Evolutionary conservation across 30 jellyfish, hydroid and myxozoan species (phyloP).

Genomic region (Pseudorhiza aurosa): DNA sequence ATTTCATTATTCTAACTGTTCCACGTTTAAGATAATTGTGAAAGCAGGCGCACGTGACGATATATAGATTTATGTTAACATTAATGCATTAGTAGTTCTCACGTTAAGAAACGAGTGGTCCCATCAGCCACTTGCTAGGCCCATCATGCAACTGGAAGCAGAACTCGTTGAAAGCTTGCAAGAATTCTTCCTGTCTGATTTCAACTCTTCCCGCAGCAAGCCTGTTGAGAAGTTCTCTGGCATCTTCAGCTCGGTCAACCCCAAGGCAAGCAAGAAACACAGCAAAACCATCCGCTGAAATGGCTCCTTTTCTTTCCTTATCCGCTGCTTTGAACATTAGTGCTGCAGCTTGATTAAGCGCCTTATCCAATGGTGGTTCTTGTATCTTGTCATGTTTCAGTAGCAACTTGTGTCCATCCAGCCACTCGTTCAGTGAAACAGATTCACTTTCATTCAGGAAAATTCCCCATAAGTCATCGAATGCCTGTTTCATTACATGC

Average conservation of each 20-base stretch:
- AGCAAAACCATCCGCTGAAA: conserved; percentile 34
- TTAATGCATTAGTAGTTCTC: background rate
- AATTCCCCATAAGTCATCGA: conserved; percentile 18
- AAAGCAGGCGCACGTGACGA: too few relatives aligned
- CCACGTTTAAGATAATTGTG: too few relatives aligned
- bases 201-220: conserved; percentile 5
- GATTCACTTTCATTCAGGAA: conserved; percentile 34
- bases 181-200: conserved; percentile 28
- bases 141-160: conserved; percentile 21
- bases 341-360: conserved; percentile 38
- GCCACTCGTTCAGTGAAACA: conserved; percentile 37
- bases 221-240: conserved; percentile 22
- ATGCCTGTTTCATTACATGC: conserved; percentile 10
- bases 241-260: conserved; percentile 8
- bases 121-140: conserved; percentile 42
- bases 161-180: conserved; percentile 34
- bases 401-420: conserved; percentile 18
- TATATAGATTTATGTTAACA: background rate
- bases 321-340: conserved; percentile 68
- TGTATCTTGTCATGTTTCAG: background rate
- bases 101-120: conserved; percentile 29
- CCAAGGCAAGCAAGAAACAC: conserved; percentile 56
- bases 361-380: conserved; percentile 8
- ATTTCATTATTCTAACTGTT: too few relatives aligned
- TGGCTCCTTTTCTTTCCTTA: conserved; percentile 40